Conservation (phyloP, 2,113 vertebrate species). For the Capreolus pygargus region DNA sequence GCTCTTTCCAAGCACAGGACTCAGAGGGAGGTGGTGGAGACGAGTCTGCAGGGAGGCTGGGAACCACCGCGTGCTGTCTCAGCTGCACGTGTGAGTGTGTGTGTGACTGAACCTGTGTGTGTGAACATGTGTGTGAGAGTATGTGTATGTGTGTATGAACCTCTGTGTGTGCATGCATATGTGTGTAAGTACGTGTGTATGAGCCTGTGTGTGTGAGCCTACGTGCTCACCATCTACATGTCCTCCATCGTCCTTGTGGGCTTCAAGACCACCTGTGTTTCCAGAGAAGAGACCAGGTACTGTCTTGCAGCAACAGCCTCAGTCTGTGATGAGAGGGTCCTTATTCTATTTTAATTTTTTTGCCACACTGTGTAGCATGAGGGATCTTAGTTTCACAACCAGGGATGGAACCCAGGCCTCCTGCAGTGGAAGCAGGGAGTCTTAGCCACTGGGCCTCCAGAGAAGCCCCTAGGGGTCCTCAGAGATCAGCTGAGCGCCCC, state of each 20-base stretch:
- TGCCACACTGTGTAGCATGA: not conserved
- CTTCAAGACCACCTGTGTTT: not conserved
- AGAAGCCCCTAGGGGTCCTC: not conserved
- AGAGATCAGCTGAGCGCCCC: not conserved
- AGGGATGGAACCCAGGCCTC: too few species aligned
- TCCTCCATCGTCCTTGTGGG: not conserved
- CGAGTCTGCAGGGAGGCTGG: not conserved
- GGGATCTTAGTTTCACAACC: not conserved
- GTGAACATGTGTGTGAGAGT: not conserved
- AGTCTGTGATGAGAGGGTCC: not conserved
- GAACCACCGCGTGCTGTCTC: not conserved
- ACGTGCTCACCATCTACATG: accelerated
- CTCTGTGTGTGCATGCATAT: not conserved
- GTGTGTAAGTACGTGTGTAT: not conserved
- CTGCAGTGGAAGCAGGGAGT: not conserved
- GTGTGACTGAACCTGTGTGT: not conserved
- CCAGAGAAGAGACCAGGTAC: not conserved
- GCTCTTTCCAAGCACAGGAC: not conserved
- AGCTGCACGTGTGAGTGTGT: not conserved
- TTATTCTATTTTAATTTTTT: not conserved
- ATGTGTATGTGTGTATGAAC: not conserved
- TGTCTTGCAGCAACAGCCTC: not conserved
- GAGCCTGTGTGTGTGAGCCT: not conserved
- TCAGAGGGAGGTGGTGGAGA: not conserved
- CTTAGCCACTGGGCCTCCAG: not conserved